These are phyloP conservation scores for Scelioninae gen. 1 DNA, from an alignment of 2,888 invertebrate species.

Conservation along the genomic window DNA sequence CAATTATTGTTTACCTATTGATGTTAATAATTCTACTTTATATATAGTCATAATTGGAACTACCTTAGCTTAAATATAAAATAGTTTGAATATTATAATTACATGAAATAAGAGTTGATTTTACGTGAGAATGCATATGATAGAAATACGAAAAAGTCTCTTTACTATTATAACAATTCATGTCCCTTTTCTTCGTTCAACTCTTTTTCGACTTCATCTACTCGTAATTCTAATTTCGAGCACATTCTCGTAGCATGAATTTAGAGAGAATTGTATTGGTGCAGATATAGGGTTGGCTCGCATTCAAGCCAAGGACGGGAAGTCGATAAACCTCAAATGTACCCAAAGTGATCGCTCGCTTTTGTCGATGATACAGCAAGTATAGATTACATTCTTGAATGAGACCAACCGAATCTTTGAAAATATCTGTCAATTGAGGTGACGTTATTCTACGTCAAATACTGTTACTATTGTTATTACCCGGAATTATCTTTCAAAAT, in stretches of 20 bases:
- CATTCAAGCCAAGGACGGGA: conserved; percentile 49
- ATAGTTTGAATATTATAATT: not conserved
- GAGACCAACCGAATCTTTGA: conserved; percentile 7
- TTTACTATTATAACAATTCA: not conserved
- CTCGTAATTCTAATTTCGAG: conserved; percentile 47
- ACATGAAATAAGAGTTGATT: not conserved
- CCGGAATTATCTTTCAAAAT: not conserved
- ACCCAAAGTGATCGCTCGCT: conserved; percentile 41
- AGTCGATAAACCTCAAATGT: conserved; percentile 53
- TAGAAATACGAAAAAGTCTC: not conserved
- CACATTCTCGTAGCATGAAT: conserved; percentile 23
- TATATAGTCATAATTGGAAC: too few relatives aligned
- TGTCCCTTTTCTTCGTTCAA: not conserved
- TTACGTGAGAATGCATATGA: not conserved
- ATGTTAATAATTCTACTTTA: too few relatives aligned
- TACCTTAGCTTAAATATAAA: too few relatives aligned
- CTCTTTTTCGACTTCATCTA: conserved; percentile 27
- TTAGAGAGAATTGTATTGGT: conserved; percentile 26
- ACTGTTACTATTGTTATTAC: not conserved
- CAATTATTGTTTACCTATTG: too few relatives aligned
- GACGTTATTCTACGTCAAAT: not conserved
- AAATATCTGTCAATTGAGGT: not conserved
- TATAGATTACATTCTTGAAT: conserved; percentile 40
- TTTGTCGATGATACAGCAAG: conserved; percentile 47
- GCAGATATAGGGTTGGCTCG: conserved; percentile 51